Conservation (phyloP, 1,140 invertebrate genomes). For the Magallana gigas region DNA sequence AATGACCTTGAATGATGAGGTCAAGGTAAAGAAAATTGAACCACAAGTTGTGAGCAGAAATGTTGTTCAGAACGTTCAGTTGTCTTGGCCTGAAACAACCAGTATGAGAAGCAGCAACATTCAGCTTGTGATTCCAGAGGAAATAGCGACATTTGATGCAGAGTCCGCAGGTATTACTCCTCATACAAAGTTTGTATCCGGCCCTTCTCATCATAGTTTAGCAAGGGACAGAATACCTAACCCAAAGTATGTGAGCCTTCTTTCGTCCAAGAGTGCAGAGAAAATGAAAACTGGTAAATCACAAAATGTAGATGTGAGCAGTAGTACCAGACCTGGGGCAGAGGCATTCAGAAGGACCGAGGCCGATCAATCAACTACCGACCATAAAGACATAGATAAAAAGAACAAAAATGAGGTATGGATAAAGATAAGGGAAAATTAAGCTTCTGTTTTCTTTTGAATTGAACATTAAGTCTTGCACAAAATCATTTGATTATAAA, state of each 20-base stretch:
- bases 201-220: too few species aligned
- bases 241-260: not conserved
- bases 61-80: not conserved
- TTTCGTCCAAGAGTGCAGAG: not conserved
- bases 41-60: not conserved
- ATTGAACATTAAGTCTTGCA: too few species aligned
- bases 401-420: not conserved
- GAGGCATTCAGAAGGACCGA: not conserved
- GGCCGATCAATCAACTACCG: not conserved
- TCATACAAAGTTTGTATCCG: too few species aligned
- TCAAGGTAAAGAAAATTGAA: not conserved
- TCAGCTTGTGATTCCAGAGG: slow-evolving; percentile 22
- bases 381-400: not conserved
- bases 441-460: too few species aligned
- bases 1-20: not conserved
- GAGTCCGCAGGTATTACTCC: not conserved
- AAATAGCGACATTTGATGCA: not conserved
- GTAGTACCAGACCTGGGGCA: not conserved
- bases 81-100: not conserved
- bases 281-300: not conserved
- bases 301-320: not conserved
- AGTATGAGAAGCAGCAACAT: not conserved
- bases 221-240: not conserved
- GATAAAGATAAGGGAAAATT: not conserved
- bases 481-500: too few species aligned